Evolutionary conservation across 2,888 invertebrate species (phyloP), one percentile per base, ranked within the genome.

Genomic region (Podotricha telesiphe): DNA sequence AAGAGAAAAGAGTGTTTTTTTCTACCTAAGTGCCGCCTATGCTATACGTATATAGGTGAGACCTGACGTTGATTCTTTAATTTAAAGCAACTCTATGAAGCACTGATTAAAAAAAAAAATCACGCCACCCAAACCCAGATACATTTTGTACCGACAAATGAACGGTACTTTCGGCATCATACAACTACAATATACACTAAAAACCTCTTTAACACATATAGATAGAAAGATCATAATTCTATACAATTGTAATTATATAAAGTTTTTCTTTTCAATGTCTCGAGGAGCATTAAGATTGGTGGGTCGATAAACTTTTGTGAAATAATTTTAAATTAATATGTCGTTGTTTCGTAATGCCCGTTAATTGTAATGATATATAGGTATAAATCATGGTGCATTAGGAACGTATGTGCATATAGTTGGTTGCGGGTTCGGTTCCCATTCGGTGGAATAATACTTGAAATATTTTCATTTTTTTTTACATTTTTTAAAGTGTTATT

Each of bases 111-210:
- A 42, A 40, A 53, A 42, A 42, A 40, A 47, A 8, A 22, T 42
- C 22, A 42, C 42, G 50, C 50, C 42, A 66, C 42, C 50, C n/a
- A 28, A 66, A 40, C 66, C 66, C 50, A 66, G 58, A 42, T 59
- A 50, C 13, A 3, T 40, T 50, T 42, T 19, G 17, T 47, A 47
- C 51, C 42, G 58, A 48, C 50, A 59, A 59, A 59, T 11, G 28
- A 59, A 59, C 59, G 59, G 59, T 59, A 59, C n/a, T 20, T 59
- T 45, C 45, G 22, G 42, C 20, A 58, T 20, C 19, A 42, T 42
- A 22, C n/a, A 59, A 59, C 22, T 20, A 22, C 20, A 59, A 17
- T 28, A 45, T 59, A 59, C 0, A 22, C 42, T 10, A 59, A 59
- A 59, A 22, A 15, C 7, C 15, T 28, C 42, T 59, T 59, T 59